Base-by-base conservation (phyloP, 1,140 invertebrate genomes). In the Drosophila nebulosa region DNA sequence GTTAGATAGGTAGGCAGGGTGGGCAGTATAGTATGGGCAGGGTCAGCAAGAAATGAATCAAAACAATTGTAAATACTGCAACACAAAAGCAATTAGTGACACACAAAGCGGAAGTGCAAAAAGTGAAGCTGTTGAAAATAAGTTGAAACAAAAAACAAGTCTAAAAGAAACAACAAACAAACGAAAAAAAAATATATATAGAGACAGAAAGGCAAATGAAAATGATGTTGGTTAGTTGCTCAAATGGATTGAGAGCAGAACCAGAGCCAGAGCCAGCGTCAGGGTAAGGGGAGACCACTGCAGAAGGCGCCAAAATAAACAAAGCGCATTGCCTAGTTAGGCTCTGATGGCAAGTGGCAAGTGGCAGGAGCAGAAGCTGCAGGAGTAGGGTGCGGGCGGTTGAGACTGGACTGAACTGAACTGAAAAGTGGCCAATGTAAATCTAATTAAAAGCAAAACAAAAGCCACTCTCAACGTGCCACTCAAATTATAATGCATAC, bases 401-500 rank as follows among this genome's bases (percentile, higher is more conserved):
- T 35, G 57, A 62, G 51, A 22, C 52, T 21, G 35, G 69, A 27
- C 63, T 35, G 62, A 42, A 58, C 57, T 57, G 77, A 56, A 68
- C 81, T 86, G 81, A 86, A 85, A 85, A 85, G 81, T 85, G 81
- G 81, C 81, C 81, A 85, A 85, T 85, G 81, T 86, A 85, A 85
- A 85, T 85, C 81, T 85, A 85, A 85, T 85, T 85, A 85, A 85
- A 85, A 85, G 81, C 81, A 81, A 86, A 85, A 85, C 81, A 85
- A 85, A 85, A 85, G 81, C 81, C 64, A 86, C 81, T 85, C 81
- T 86, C 81, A 81, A 78, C 81, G 78, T 78, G 81, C 81, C 81
- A 85, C 81, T 85, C 81, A 85, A 85, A 85, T 85, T 85, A 85
- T 85, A 85, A 85, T 86, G 81, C 78, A 85, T 74, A 78, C 60